Conservation (phyloP, 1,140 invertebrate genomes). For the Brachionus plicatilis region DNA sequence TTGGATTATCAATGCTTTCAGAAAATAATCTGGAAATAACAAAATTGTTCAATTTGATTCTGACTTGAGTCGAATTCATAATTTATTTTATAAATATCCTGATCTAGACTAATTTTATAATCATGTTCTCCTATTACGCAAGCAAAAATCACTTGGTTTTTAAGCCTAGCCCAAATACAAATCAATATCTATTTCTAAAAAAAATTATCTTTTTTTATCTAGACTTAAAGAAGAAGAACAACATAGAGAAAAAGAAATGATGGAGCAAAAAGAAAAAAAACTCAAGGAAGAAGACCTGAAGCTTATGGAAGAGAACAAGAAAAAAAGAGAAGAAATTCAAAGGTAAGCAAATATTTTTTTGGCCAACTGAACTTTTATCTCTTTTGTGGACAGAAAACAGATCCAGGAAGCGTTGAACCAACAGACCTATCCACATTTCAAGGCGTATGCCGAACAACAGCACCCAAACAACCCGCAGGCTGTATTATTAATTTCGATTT, state of each 20-base stretch:
- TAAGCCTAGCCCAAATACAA: not conserved
- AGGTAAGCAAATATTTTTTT: not conserved
- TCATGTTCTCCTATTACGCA: not conserved
- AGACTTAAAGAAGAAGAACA: slow-evolving; percentile 27
- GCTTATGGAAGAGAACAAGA: slow-evolving; percentile 25
- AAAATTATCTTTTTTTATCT: not conserved
- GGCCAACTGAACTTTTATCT: not conserved
- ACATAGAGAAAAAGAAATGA: slow-evolving; percentile 27
- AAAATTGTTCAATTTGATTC: not conserved
- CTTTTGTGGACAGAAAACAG: slow-evolving; percentile 2
- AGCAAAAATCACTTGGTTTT: not conserved
- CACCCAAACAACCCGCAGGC: slow-evolving; percentile 5
- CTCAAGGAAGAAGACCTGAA: slow-evolving; percentile 23
- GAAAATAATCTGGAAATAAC: not conserved
- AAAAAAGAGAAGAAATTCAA: slow-evolving; percentile 40
- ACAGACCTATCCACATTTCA: slow-evolving; percentile 39
- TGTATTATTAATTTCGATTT: not conserved
- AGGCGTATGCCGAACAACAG: slow-evolving; percentile 40
- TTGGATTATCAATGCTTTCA: not conserved
- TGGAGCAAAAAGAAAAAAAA: slow-evolving; percentile 39
- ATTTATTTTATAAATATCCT: not conserved
- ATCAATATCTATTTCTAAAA: not conserved
- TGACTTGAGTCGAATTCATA: slow-evolving; percentile 12
- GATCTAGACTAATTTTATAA: not conserved
- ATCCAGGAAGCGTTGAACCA: slow-evolving; percentile 39